A percentile compares a stretch with the other conserved stretches of the same genome.
These are phyloP conservation scores for Aleadryas rufinucha DNA, from an alignment of 2,113 vertebrate species.

Conservation along the genomic window DNA sequence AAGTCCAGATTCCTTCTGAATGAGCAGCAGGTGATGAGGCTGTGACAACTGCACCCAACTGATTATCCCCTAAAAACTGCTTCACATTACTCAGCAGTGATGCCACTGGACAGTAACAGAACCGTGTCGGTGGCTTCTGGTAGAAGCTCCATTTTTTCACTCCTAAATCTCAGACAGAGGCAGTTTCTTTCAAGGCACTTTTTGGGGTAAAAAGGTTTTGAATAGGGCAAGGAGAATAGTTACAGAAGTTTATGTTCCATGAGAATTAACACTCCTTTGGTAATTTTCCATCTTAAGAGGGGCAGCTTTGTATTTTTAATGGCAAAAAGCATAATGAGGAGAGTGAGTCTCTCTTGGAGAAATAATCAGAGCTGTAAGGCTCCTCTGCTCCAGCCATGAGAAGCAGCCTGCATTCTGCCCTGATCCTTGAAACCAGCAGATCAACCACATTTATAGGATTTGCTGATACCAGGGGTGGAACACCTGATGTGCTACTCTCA, in stretches of 20 bases:
- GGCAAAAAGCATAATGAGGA: neutral
- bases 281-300: neutral
- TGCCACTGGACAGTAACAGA: conserved; percentile 31
- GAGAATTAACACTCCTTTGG: neutral
- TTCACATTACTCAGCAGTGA: conserved; percentile 56
- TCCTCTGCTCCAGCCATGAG: neutral
- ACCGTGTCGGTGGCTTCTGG: neutral
- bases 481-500: conserved; percentile 53
- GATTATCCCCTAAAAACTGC: conserved; percentile 29
- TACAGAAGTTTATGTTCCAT: neutral
- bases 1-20: conserved; percentile 58
- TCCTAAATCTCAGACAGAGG: neutral
- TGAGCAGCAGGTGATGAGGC: conserved; percentile 46
- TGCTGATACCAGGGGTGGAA: conserved; percentile 38
- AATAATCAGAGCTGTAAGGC: neutral
- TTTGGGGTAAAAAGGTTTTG: neutral
- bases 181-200: neutral
- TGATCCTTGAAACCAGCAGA: neutral
- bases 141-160: neutral
- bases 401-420: neutral
- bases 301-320: neutral
- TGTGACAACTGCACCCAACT: conserved; percentile 47
- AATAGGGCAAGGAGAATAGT: neutral
- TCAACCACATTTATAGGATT: neutral
- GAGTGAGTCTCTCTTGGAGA: neutral